A percentile compares a stretch with the other conserved stretches of the same genome.
These are phyloP conservation scores for Patella depressa DNA, from an alignment of 2,888 invertebrate species.

Conservation along the genomic window DNA sequence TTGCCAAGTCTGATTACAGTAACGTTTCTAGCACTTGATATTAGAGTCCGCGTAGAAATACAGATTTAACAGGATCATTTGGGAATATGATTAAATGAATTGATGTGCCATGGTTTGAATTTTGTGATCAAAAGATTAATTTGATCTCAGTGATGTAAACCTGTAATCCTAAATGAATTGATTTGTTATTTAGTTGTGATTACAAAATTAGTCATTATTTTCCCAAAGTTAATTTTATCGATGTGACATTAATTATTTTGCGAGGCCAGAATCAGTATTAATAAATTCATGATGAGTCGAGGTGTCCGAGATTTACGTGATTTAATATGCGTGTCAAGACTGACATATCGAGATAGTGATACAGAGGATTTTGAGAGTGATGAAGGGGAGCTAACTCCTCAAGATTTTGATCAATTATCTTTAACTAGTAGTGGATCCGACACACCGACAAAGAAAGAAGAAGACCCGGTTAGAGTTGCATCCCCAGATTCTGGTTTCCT, in stretches of 20 bases:
- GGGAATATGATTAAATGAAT: no score
- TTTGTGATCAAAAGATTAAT: no score
- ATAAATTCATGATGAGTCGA: slow-evolving; percentile 60
- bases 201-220: no score
- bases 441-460: slow-evolving; percentile 30
- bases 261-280: no score
- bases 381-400: slow-evolving; percentile 43
- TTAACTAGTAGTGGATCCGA: slow-evolving; percentile 50
- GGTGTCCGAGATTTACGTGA: slow-evolving; percentile 69
- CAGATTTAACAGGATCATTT: neutral
- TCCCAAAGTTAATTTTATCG: no score
- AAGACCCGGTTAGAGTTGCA: slow-evolving; percentile 23
- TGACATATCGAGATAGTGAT: slow-evolving; percentile 65
- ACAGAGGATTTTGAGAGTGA: slow-evolving; percentile 61
- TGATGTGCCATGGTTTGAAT: no score
- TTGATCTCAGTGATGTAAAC: no score
- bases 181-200: no score
- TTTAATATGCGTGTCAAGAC: slow-evolving; percentile 69
- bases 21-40: slow-evolving; percentile 50
- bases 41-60: slow-evolving; percentile 52
- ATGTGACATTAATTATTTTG: no score
- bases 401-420: slow-evolving; percentile 47
- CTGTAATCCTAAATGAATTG: no score
- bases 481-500: slow-evolving; percentile 64
- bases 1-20: slow-evolving; percentile 76